Conservation (phyloP, 2,888 invertebrate genomes). For the Clanis bilineata region DNA sequence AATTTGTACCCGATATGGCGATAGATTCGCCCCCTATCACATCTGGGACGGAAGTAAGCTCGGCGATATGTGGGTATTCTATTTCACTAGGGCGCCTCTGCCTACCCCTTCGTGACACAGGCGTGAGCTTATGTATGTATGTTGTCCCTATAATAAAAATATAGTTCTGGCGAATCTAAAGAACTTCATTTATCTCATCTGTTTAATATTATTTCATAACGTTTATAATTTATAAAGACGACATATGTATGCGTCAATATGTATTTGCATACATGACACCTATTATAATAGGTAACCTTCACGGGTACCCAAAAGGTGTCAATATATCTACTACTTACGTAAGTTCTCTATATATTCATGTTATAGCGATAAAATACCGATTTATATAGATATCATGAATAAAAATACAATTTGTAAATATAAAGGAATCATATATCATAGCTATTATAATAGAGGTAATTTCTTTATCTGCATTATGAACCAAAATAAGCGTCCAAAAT, state of each 20-base stretch:
- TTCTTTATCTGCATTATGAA: neutral
- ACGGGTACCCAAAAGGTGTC: conserved; percentile 33
- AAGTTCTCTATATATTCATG: conserved; percentile 12
- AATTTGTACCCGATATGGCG: no score
- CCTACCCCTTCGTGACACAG: no score
- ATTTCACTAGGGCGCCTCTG: no score
- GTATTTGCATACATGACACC: conserved; percentile 40
- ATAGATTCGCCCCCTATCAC: no score
- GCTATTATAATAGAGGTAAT: neutral
- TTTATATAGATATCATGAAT: neutral
- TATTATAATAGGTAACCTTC: conserved; percentile 58
- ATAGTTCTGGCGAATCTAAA: neutral
- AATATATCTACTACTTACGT: conserved; percentile 34
- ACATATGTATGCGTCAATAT: conserved; percentile 52
- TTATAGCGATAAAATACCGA: neutral
- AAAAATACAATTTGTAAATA: neutral
- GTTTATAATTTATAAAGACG: conserved; percentile 13
- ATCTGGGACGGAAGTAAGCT: no score
- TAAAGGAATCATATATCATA: neutral
- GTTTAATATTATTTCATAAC: neutral
- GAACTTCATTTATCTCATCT: neutral
- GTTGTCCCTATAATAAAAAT: no score
- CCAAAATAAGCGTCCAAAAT: neutral
- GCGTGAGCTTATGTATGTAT: no score
- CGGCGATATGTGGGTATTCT: no score